phyloP scores from a whole-genome alignment of 2,888 invertebrate genomes.

The Seira sanloemensis region DNA sequence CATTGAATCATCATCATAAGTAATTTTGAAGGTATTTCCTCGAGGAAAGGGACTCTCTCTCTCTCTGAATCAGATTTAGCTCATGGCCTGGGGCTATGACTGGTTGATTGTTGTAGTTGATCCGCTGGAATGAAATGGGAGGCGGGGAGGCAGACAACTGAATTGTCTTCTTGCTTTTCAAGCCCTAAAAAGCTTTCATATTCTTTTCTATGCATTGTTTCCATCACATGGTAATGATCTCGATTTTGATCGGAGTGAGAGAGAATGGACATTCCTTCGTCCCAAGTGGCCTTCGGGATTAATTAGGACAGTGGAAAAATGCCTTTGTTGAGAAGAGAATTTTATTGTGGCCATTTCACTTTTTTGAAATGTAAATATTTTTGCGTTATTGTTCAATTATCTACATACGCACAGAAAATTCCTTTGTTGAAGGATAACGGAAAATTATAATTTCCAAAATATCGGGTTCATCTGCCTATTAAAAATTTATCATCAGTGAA shows the following conservation, averaged over 20 bases:
- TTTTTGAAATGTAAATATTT: too few relatives aligned
- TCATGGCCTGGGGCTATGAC: conserved; percentile 29
- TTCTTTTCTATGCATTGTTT: neutral
- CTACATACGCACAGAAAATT: neutral
- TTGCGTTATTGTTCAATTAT: too few relatives aligned
- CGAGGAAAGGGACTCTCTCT: neutral
- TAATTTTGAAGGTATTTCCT: neutral
- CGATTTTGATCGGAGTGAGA: too few relatives aligned
- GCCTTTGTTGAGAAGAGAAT: too few relatives aligned
- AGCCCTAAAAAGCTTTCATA: neutral
- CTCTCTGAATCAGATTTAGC: conserved; percentile 5
- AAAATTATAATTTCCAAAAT: neutral
- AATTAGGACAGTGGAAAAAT: conserved; percentile 31
- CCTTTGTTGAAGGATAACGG: neutral
- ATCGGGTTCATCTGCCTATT: neutral
- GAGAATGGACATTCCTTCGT: conserved; percentile 20
- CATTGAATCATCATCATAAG: conserved; percentile 8
- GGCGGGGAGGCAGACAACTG: neutral
- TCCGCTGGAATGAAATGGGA: conserved; percentile 9
- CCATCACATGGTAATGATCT: neutral
- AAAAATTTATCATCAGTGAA: neutral
- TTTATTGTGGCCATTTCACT: too few relatives aligned
- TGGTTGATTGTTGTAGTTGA: conserved; percentile 20
- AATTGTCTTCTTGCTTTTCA: too few relatives aligned
- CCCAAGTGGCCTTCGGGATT: conserved; percentile 27